phyloP scores from a whole-genome alignment of 2,888 invertebrate species.

The Epistrophella euchroma region DNA sequence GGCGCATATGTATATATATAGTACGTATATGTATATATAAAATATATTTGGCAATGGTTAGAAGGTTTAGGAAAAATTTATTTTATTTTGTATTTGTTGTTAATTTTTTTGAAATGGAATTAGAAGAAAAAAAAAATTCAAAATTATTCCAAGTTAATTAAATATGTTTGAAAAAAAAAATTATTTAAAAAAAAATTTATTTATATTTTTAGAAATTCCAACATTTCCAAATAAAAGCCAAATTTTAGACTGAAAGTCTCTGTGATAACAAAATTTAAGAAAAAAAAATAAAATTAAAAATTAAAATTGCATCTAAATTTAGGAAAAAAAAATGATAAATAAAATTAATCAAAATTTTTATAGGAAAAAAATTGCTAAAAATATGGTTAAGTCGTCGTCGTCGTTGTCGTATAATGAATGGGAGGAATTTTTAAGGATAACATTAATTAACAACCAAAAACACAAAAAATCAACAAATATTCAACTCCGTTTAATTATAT shows the following conservation, averaged over 20 bases:
- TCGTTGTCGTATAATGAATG: slow-evolving; percentile 64
- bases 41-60: slow-evolving; percentile 60
- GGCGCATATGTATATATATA: slow-evolving; percentile 55
- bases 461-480: slow-evolving; percentile 44
- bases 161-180: slow-evolving; percentile 11
- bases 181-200: slow-evolving; percentile 78
- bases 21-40: slow-evolving; percentile 12
- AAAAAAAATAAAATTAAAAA: slow-evolving; percentile 59
- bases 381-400: slow-evolving; percentile 72
- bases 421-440: slow-evolving; percentile 60
- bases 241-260: slow-evolving; percentile 78
- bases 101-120: slow-evolving; percentile 17
- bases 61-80: slow-evolving; percentile 49
- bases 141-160: slow-evolving; percentile 54
- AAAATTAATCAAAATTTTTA: slow-evolving; percentile 75
- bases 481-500: slow-evolving; percentile 66
- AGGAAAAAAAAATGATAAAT: slow-evolving; percentile 71
- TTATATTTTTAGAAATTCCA: slow-evolving; percentile 78
- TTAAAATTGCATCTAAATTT: slow-evolving; percentile 72
- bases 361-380: slow-evolving; percentile 71
- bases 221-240: slow-evolving; percentile 76
- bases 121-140: slow-evolving; percentile 41
- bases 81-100: slow-evolving; percentile 44
- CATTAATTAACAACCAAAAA: slow-evolving; percentile 48
- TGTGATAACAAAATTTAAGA: slow-evolving; percentile 75